Conservation (phyloP, 2,888 invertebrate species). For the Clanis bilineata region DNA sequence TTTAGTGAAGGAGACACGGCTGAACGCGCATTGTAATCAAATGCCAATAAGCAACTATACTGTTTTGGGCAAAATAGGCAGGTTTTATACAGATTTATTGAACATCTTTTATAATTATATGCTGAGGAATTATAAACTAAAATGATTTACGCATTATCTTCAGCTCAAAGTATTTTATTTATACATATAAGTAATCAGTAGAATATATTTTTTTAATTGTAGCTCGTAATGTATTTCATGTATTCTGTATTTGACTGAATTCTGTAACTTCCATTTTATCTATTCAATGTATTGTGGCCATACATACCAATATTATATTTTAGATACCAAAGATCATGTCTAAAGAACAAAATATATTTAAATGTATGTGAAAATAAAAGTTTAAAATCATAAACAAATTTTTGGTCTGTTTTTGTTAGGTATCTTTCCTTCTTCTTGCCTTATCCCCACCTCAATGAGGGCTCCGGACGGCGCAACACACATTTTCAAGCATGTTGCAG, state of each 20-base stretch:
- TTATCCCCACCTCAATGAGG: no score
- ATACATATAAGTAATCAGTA: conserved; percentile 21
- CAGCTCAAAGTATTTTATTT: conserved; percentile 43
- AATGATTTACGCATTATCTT: conserved; percentile 16
- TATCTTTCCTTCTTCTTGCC: no score
- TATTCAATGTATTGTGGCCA: conserved; percentile 57
- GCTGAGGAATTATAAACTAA: conserved; percentile 28
- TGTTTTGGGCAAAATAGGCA: no score
- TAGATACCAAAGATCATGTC: conserved; percentile 74
- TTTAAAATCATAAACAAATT: conserved; percentile 42
- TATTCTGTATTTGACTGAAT: conserved; percentile 52
- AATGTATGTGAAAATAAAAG: conserved; percentile 61
- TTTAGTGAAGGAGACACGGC: no score
- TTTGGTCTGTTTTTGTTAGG: no score
- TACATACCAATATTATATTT: conserved; percentile 69
- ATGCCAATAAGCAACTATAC: no score
- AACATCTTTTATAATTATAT: no score
- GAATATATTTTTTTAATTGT: conserved; percentile 36
- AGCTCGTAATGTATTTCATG: conserved; percentile 42
- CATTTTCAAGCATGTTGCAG: no score
- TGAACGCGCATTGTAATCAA: no score
- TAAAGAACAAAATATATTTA: conserved; percentile 71
- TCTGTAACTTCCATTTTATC: conserved; percentile 58
- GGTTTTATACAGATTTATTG: no score
- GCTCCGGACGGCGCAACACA: no score